phyloP scores from a whole-genome alignment of 2,113 vertebrate species.

The Agapornis roseicollis region DNA sequence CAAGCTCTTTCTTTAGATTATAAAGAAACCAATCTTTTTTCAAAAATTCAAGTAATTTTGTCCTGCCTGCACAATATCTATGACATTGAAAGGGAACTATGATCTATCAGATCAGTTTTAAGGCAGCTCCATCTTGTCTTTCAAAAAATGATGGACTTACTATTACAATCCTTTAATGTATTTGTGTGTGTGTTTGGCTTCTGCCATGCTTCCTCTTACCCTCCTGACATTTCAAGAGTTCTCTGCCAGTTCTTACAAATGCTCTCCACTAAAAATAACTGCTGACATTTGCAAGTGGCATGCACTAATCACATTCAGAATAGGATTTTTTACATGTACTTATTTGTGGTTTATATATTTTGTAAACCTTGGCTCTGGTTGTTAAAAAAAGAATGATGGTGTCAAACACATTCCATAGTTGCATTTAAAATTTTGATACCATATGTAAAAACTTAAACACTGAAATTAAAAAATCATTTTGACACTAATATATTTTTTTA shows the following conservation, averaged over 20 bases:
- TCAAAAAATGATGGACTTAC: neutral
- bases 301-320: constrained; percentile 32
- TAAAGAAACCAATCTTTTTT: neutral
- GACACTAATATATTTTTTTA: neutral
- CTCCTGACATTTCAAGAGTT: constrained; percentile 45
- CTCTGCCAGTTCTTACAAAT: constrained; percentile 46
- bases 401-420: neutral
- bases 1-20: neutral
- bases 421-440: too few species aligned
- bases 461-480: too few species aligned
- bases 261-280: constrained; percentile 45
- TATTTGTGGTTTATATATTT: neutral
- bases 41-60: neutral
- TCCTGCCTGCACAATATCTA: neutral
- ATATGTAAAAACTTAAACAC: too few species aligned
- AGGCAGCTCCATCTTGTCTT: neutral
- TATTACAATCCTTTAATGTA: neutral
- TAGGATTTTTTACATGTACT: neutral
- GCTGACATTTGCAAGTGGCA: constrained; percentile 45
- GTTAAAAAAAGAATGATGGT: neutral
- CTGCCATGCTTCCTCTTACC: constrained; percentile 11
- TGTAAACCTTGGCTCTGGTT: neutral
- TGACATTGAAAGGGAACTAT: neutral
- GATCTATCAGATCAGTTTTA: neutral
- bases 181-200: neutral